A percentile compares a stretch with the other conserved stretches of the same genome.
Evolutionary conservation across 2,113 vertebrate genomes (phyloP).

Genomic region (Rhabdomys dilectus): DNA sequence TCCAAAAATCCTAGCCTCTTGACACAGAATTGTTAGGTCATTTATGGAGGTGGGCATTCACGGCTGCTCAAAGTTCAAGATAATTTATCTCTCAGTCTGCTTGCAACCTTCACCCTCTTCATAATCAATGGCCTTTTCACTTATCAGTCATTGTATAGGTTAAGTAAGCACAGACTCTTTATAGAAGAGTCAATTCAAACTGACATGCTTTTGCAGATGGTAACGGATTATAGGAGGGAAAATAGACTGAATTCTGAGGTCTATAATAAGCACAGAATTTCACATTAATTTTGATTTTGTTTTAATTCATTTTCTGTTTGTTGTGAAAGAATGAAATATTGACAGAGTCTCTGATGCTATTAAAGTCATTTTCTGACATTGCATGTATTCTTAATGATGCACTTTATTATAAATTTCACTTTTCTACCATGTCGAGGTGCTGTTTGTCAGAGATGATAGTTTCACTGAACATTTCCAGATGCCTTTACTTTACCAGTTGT

Average conservation of each 20-base stretch:
- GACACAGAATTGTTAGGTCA: not conserved
- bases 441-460: slow-evolving; percentile 26
- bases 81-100: not conserved
- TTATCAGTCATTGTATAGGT: not conserved
- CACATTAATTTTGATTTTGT: slow-evolving; percentile 15
- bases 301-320: not conserved
- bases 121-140: not conserved
- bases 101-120: too few relatives aligned
- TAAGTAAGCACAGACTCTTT: not conserved
- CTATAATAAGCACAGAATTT: not conserved
- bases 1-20: not conserved
- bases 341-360: not conserved
- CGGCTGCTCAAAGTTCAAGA: not conserved
- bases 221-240: fast-evolving
- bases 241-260: not conserved
- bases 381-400: not conserved
- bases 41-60: not conserved
- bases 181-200: too few relatives aligned
- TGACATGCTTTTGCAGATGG: not conserved
- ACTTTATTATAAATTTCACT: slow-evolving; percentile 45
- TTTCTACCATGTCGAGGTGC: not conserved
- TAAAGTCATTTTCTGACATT: not conserved
- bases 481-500: slow-evolving; percentile 4
- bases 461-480: slow-evolving; percentile 42
- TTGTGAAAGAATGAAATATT: not conserved